phyloP scores from a whole-genome alignment of 2,888 invertebrate genomes.

The Junonia oenone region DNA sequence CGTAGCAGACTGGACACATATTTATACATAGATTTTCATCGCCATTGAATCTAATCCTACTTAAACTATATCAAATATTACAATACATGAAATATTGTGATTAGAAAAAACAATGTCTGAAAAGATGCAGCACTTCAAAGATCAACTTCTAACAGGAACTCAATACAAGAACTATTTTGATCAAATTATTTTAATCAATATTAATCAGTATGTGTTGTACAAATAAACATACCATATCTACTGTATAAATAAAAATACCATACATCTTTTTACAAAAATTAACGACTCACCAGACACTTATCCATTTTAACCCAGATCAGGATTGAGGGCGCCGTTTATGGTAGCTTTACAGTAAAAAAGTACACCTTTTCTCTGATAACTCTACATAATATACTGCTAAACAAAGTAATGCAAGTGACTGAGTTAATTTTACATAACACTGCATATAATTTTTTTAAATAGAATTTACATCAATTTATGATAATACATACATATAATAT shows the following conservation, averaged over 20 bases:
- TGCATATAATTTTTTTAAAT: not conserved
- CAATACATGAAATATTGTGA: not conserved
- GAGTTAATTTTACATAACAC: not conserved
- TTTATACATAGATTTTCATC: not conserved
- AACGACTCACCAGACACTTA: not conserved
- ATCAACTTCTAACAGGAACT: conserved; percentile 12
- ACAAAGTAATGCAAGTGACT: not conserved
- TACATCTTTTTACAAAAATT: not conserved
- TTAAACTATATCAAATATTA: not conserved
- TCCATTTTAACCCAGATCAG: too few species aligned
- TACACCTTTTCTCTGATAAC: not conserved
- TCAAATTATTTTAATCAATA: not conserved
- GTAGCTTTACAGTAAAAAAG: not conserved
- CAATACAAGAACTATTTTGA: conserved; percentile 1
- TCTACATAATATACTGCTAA: not conserved
- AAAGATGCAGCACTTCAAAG: not conserved
- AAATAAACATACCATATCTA: conserved; percentile 3
- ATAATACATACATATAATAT: not conserved
- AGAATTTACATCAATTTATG: conserved; percentile 2
- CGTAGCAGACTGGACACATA: not conserved
- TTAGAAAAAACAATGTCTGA: not conserved
- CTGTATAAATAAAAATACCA: too few species aligned
- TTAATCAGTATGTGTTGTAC: not conserved
- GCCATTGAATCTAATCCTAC: not conserved
- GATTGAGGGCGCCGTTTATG: not conserved